Conservation (phyloP, 2,888 invertebrate genomes). For the Coleophora deauratella region DNA sequence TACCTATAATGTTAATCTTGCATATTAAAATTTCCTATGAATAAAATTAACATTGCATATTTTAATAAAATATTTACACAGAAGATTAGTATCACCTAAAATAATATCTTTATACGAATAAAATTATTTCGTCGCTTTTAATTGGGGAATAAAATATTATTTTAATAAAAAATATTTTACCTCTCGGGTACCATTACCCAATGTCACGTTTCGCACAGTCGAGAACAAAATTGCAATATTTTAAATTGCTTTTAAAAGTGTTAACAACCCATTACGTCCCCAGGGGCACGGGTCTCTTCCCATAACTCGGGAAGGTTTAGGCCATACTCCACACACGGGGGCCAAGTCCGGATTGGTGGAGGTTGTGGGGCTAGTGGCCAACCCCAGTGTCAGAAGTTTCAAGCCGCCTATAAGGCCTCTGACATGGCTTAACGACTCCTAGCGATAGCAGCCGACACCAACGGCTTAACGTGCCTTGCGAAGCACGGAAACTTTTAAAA, state of each 20-base stretch:
- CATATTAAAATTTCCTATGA: background rate
- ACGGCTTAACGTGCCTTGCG: too few relatives aligned
- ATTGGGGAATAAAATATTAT: slow-evolving; percentile 62
- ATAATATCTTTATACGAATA: slow-evolving; percentile 66
- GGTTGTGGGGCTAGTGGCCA: too few relatives aligned
- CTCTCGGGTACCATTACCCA: slow-evolving; percentile 46
- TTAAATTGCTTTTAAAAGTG: background rate
- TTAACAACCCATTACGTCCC: too few relatives aligned
- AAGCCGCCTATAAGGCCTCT: too few relatives aligned
- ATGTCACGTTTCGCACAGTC: slow-evolving; percentile 55
- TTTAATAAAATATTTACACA: slow-evolving; percentile 3
- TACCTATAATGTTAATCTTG: background rate
- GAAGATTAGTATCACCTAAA: slow-evolving; percentile 20
- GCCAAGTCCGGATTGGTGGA: too few relatives aligned
- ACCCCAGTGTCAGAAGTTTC: too few relatives aligned
- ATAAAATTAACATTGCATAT: slow-evolving; percentile 7
- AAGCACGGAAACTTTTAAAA: too few relatives aligned
- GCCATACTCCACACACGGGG: too few relatives aligned
- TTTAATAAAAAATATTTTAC: slow-evolving; percentile 53
- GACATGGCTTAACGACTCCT: too few relatives aligned
- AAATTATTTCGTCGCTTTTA: slow-evolving; percentile 61
- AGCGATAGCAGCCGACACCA: too few relatives aligned
- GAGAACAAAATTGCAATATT: slow-evolving; percentile 24
- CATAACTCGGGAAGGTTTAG: too few relatives aligned
- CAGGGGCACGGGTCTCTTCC: too few relatives aligned